Conservation (phyloP, 2,113 vertebrate genomes). For the Astatoreochromis straeleni region DNA sequence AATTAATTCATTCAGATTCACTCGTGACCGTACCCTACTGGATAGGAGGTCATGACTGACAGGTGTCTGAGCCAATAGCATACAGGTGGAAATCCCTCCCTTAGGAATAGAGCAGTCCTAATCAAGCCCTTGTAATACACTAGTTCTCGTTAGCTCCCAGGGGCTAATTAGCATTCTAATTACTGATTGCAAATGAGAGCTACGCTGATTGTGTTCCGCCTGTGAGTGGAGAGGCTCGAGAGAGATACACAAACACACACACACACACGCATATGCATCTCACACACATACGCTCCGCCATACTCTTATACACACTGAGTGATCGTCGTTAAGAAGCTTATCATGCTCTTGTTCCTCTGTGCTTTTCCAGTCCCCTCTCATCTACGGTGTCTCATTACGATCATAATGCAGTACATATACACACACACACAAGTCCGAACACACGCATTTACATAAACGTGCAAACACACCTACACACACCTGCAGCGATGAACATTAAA, state of each 20-base stretch:
- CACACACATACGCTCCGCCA: slow-evolving; percentile 2
- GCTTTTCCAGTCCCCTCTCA: slow-evolving; percentile 63
- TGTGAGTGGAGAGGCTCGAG: slow-evolving; percentile 54
- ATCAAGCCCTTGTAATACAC: slow-evolving; percentile 99
- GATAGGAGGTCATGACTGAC: slow-evolving; percentile 43
- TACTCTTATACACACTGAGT: slow-evolving; percentile 43
- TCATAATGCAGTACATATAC: slow-evolving; percentile 57
- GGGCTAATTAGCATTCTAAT: slow-evolving; percentile 99
- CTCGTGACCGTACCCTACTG: slow-evolving; percentile 1
- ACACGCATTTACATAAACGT: not conserved
- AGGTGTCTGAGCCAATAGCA: slow-evolving; percentile 51
- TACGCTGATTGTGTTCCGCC: slow-evolving; percentile 65
- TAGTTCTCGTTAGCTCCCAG: slow-evolving; percentile 95
- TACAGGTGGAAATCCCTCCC: slow-evolving; percentile 62
- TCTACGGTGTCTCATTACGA: slow-evolving; percentile 58
- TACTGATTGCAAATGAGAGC: slow-evolving; percentile 97
- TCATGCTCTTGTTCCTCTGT: slow-evolving; percentile 65
- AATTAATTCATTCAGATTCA: not conserved
- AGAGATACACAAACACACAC: not conserved
- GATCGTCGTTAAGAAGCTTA: slow-evolving; percentile 71
- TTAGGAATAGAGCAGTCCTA: slow-evolving; percentile 74
- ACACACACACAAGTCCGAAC: slow-evolving; percentile 30
- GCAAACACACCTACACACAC: slow-evolving; percentile 8
- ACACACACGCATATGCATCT: not conserved
- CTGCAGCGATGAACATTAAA: slow-evolving; percentile 49